Evolutionary conservation across 2,888 invertebrate species (phyloP).

Genomic region (Macrophya alboannulata): DNA sequence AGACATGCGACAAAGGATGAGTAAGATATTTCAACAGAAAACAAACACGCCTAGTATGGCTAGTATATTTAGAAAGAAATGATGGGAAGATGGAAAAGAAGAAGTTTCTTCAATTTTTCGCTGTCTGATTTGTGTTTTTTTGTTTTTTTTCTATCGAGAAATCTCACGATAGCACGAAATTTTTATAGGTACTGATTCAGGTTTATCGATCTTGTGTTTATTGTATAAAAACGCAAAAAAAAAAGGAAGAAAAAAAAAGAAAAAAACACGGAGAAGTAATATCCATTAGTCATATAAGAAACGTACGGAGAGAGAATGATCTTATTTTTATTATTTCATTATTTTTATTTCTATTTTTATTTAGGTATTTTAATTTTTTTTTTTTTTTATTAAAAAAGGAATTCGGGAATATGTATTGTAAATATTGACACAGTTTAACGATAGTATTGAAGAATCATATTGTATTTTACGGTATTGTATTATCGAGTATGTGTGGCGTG

Average conservation of each 20-base stretch:
- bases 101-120: background rate
- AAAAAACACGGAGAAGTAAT: background rate
- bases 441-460: background rate
- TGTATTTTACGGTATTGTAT: background rate
- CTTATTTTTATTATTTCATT: too few species aligned
- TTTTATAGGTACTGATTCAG: background rate
- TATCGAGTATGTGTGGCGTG: constrained; percentile 9
- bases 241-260: background rate
- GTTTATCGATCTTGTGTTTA: background rate
- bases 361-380: background rate
- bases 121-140: constrained; percentile 13
- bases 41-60: constrained; percentile 73
- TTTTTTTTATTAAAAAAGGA: background rate
- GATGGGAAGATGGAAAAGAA: constrained; percentile 28
- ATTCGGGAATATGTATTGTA: constrained; percentile 14
- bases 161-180: background rate
- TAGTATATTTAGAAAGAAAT: constrained; percentile 78
- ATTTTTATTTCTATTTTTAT: background rate
- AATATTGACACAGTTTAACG: background rate
- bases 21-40: constrained; percentile 83
- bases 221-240: background rate
- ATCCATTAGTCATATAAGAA: background rate
- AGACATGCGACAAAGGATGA: constrained; percentile 83
- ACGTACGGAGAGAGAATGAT: background rate
- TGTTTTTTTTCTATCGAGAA: background rate